phyloP scores from a whole-genome alignment of 2,797 vertebrate genomes.

The Mallotus villosus region DNA sequence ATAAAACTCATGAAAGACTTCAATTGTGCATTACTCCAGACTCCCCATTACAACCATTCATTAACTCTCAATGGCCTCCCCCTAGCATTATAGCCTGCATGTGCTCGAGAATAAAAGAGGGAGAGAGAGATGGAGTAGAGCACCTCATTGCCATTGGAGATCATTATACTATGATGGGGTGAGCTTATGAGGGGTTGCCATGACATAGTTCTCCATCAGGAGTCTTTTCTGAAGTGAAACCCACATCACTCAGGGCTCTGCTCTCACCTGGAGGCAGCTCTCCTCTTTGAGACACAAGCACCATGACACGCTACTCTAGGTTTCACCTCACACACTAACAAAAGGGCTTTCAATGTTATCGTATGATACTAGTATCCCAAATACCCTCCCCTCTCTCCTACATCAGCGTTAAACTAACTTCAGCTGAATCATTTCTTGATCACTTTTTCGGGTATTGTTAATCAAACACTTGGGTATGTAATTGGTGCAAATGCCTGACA shows the following conservation, averaged over 20 bases:
- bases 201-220: conserved; percentile 56
- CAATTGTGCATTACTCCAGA: conserved; percentile 71
- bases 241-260: too few relatives aligned
- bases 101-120: conserved; percentile 57
- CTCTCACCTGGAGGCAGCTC: not conserved
- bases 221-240: conserved; percentile 10
- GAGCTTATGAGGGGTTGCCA: conserved; percentile 53
- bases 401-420: too few relatives aligned
- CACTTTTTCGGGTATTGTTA: too few relatives aligned
- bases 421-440: too few relatives aligned
- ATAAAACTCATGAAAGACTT: conserved; percentile 75
- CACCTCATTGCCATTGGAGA: conserved; percentile 27
- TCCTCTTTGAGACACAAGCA: not conserved
- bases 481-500: too few relatives aligned
- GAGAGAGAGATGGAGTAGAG: conserved; percentile 60
- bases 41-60: conserved; percentile 74
- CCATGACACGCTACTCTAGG: too few relatives aligned
- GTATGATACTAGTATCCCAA: too few relatives aligned
- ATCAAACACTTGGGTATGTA: too few relatives aligned
- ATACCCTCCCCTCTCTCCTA: too few relatives aligned
- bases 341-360: not conserved
- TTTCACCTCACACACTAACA: not conserved
- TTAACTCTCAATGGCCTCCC: conserved; percentile 67
- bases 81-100: conserved; percentile 60
- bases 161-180: conserved; percentile 8